A percentile compares a stretch with the other conserved stretches of the same genome.
These are phyloP conservation scores for Malachius bipustulatus DNA, from an alignment of 2,888 invertebrate genomes.

Conservation along the genomic window DNA sequence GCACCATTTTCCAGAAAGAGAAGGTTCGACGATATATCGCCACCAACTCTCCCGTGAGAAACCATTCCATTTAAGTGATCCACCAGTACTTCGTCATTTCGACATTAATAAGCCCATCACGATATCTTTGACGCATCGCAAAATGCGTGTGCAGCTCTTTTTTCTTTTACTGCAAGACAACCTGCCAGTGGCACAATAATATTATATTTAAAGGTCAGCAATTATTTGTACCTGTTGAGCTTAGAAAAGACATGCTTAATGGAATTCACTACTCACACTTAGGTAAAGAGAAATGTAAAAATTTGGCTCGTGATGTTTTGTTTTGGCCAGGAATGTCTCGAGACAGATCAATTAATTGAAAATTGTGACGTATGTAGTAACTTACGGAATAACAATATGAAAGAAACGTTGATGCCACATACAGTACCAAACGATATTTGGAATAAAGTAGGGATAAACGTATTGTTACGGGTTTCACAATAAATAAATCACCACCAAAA, in stretches of 20 bases:
- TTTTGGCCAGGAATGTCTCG: slow-evolving; percentile 7
- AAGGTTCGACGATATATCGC: too few species aligned
- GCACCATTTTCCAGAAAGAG: too few species aligned
- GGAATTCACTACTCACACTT: slow-evolving; percentile 7
- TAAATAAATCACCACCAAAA: too few species aligned
- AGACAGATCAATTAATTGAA: slow-evolving; percentile 3
- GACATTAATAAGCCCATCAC: slow-evolving; percentile 10
- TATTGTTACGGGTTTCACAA: too few species aligned
- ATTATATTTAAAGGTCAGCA: background rate
- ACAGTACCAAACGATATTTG: slow-evolving; percentile 11
- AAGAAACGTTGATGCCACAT: slow-evolving; percentile 14
- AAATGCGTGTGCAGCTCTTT: slow-evolving; percentile 19
- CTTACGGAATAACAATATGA: slow-evolving; percentile 9
- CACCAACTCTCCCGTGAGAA: too few species aligned
- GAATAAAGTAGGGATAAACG: slow-evolving; percentile 12
- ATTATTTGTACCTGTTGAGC: slow-evolving; percentile 2
- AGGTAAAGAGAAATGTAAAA: slow-evolving; percentile 9
- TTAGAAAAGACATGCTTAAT: slow-evolving; percentile 6
- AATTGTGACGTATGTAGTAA: slow-evolving; percentile 11
- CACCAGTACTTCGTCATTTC: slow-evolving; percentile 13
- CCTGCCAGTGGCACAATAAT: slow-evolving; percentile 13
- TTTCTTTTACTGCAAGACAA: slow-evolving; percentile 16
- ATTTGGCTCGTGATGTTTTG: slow-evolving; percentile 2
- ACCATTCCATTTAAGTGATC: too few species aligned
- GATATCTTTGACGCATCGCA: slow-evolving; percentile 18